Base-by-base conservation (phyloP, 1,140 invertebrate species). In the Apolygus lucorum region DNA sequence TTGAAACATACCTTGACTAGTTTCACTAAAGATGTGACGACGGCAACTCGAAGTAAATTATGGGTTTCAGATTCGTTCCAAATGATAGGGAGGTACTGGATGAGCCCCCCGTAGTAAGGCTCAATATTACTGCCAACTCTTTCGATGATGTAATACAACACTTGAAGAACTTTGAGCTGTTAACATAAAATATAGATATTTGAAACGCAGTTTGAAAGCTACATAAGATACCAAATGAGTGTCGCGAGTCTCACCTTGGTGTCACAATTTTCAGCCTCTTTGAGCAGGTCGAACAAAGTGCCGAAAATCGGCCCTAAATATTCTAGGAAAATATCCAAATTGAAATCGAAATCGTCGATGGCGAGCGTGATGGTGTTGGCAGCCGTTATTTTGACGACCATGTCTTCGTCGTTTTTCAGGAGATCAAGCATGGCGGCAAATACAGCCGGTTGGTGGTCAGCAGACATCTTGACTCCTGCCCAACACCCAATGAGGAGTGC, bases 331-430 rank as follows among this genome's bases (percentile, higher is more conserved):
- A 91, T 86, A 67, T 94, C 88, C 0, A 87, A 83, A 75, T 88
- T 87, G 80, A 97, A 97, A 77, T 95, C 91, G 82, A 96, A 96
- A 78, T 96, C 92, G 78, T 96, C 92, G 17, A 97, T 86, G 1
- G 89, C 88, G 73, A 85, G 84, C 77, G 90, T 88, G 1, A 98
- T 81, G 28, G 87, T 77, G 82, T 89, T 78, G 70, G 84, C 88
- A 0, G 93, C 89, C 24, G 93, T 88, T 63, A 98, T 79, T 75
- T 93, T 83, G 21, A 96, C 91, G 8, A 90, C 90, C 73, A 93
- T 84, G 77, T 96, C 91, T 77, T 91, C 89, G 70, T 88, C 84
- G 0, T 76, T 79, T 25, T 82, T 81, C 25, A 95, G 78, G 13
- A 93, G 84, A 75, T 88, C 85, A 22, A 92, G 79, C 62, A 95